Base-by-base conservation (phyloP, 2,113 vertebrate species). In the Pan paniscus region DNA sequence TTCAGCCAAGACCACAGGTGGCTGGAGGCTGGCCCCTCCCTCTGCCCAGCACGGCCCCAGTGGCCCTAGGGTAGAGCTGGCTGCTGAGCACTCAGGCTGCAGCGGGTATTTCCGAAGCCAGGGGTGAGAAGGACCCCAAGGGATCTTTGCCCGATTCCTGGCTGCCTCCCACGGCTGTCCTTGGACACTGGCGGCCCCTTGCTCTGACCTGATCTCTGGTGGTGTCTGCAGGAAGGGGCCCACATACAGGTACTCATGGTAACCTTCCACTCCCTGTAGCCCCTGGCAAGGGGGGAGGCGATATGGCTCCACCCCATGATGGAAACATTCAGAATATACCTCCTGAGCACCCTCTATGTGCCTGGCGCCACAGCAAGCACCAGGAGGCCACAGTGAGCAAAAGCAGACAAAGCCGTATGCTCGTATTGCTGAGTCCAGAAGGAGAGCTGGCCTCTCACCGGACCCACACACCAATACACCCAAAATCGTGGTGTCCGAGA, bases 361-460 rank as follows among this genome's bases (percentile, higher is more conserved):
- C 57, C 84, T 16, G 0, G 5, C 22, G 1, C 64, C 35, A 8
- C 0, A 1, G 25, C 3, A 50, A 22, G 68, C 68, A 81, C 57
- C 0, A 1, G 30, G 46, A 50, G 6, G 12, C 61, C 23, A 30
- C 6, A 9, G n/a, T 4, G n/a, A 38, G n/a, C 55, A 40, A 64
- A 46, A 8, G 9, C 61, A 50, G 83, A 43, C 76, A 61, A 48
- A 25, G 8, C 25, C 17, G 50, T 46, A 59, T n/a, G 55, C 30
- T 70, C 27, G 0, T 2, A 3, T 43, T 20, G 38, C 13, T 5
- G 22, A 70, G 50, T n/a, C 27, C 40, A 17, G 12, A 0, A 8
- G 48, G 16, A 68, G 6, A 46, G 25, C 5, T 0, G 5, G 27
- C 23, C 40, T 59, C 50, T 72, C 70, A 38, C 30, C 6, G 6